Evolutionary conservation across 2,888 invertebrate species (phyloP).

Genomic region (Drosophila longiperda): DNA sequence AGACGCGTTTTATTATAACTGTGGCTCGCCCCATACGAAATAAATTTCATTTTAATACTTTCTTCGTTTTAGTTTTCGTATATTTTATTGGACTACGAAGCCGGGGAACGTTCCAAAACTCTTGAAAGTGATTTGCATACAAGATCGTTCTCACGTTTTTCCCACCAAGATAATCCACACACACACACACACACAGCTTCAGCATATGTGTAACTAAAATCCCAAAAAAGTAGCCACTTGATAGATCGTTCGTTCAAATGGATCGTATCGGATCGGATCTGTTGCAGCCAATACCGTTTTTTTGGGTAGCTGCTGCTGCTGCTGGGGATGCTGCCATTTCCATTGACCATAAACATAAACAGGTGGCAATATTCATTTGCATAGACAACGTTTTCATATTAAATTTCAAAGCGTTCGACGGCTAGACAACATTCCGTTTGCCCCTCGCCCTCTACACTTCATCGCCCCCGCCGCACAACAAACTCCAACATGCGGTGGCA

Average conservation of each 20-base stretch:
- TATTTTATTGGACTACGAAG: slow-evolving; percentile 63
- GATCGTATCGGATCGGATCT: slow-evolving; percentile 24
- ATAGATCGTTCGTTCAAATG: slow-evolving; percentile 60
- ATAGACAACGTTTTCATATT: slow-evolving; percentile 79
- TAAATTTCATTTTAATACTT: slow-evolving; percentile 81
- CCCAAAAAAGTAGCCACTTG: slow-evolving; percentile 45
- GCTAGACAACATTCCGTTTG: slow-evolving; percentile 68
- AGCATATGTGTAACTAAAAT: slow-evolving; percentile 8
- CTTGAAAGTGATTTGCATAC: slow-evolving; percentile 78
- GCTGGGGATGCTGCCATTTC: slow-evolving; percentile 57
- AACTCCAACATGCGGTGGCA: slow-evolving; percentile 49
- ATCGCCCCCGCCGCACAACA: slow-evolving; percentile 15
- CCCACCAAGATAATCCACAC: slow-evolving; percentile 75
- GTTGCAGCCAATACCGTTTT: slow-evolving; percentile 69
- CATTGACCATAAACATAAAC: slow-evolving; percentile 75
- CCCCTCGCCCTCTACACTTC: background rate
- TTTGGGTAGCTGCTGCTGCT: slow-evolving; percentile 21
- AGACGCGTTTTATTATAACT: slow-evolving; percentile 76
- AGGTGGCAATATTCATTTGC: slow-evolving; percentile 82
- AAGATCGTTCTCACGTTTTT: slow-evolving; percentile 74
- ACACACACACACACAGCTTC: slow-evolving; percentile 14
- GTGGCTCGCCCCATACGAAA: slow-evolving; percentile 69
- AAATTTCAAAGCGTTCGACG: slow-evolving; percentile 74
- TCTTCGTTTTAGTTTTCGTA: slow-evolving; percentile 79
- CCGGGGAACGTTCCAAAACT: slow-evolving; percentile 28